These are phyloP conservation scores for Falco cherrug DNA, from an alignment of 2,797 vertebrate genomes.

Conservation along the genomic window DNA sequence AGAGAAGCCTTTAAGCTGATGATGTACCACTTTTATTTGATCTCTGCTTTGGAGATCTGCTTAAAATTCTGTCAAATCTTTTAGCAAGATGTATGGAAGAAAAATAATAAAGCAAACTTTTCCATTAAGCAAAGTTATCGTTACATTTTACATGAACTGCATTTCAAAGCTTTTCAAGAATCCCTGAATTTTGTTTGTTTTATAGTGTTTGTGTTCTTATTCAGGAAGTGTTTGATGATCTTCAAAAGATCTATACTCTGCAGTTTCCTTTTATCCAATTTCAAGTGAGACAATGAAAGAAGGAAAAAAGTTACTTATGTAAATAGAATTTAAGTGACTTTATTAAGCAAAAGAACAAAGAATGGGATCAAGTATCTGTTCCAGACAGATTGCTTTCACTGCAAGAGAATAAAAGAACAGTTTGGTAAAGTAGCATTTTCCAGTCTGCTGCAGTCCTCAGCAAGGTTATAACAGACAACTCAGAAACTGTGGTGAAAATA, in stretches of 20 bases:
- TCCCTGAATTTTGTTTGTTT: slow-evolving; percentile 29
- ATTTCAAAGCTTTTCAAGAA: slow-evolving; percentile 50
- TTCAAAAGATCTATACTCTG: slow-evolving; percentile 16
- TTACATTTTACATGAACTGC: slow-evolving; percentile 24
- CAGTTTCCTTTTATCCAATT: slow-evolving; percentile 37
- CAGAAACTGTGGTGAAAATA: neutral
- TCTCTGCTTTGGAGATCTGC: neutral
- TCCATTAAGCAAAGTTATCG: neutral
- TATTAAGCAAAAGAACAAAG: slow-evolving; percentile 22
- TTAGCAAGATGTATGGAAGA: slow-evolving; percentile 4
- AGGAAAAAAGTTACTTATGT: neutral
- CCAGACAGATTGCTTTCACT: neutral
- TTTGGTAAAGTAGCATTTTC: neutral
- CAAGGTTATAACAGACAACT: neutral
- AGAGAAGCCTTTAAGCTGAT: neutral
- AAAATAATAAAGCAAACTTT: slow-evolving; percentile 10
- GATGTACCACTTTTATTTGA: slow-evolving; percentile 16
- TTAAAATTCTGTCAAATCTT: slow-evolving; percentile 39
- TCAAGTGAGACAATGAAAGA: slow-evolving; percentile 35
- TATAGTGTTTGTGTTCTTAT: neutral
- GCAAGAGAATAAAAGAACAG: neutral
- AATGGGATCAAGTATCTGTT: neutral
- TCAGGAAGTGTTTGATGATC: slow-evolving; percentile 11
- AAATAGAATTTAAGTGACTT: slow-evolving; percentile 18
- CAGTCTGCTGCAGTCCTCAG: neutral